Base-by-base conservation (phyloP, 1,140 invertebrate species). In the Hydropsyche tenuis region DNA sequence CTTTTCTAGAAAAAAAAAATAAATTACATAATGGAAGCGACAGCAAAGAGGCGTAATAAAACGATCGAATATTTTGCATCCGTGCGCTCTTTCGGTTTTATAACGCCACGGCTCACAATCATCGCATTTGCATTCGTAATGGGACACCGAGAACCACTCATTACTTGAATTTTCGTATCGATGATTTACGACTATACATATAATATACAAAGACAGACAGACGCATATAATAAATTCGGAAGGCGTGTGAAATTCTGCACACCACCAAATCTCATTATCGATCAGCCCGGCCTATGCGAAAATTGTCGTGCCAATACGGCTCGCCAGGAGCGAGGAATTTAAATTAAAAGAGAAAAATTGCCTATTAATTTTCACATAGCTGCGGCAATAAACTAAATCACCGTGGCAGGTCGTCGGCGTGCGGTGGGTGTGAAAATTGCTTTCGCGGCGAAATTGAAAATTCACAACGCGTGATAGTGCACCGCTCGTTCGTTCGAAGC, bases 121-220 rank as follows among this genome's bases (percentile, higher is more conserved):
- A 60, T 60, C 56, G 63, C 63, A 65, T 65, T 65, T 65, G 63
- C 63, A 65, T 65, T 65, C 63, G 63, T 20, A 65, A 65, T 65
- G 63, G 30, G 37, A 42, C 42, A 65, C 63, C 22, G 42, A 48
- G 65, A 60, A 60, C 43, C 65, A 22, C 45, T 48, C 42, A 68
- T 68, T 68, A 68, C 23, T 60, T 11, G 45, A 27, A 65, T 68
- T 22, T 43, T 27, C 43, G 65, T 68, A 45, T 48, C 22, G 56
- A 60, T 68, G 65, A 68, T 68, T 46, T 68, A 68, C 65, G 65
- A 23, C 18, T 1, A 56, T 22, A n/a, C n/a, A n/a, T n/a, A n/a
- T n/a, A n/a, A n/a, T 22, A 2, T 25, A 6, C 30, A 37, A 22
- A 14, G 43, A 68, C n/a, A n/a, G n/a, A 37, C 30, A 9, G 3